Conservation (phyloP, 2,113 vertebrate genomes). For the Motacilla tschutschensis region DNA sequence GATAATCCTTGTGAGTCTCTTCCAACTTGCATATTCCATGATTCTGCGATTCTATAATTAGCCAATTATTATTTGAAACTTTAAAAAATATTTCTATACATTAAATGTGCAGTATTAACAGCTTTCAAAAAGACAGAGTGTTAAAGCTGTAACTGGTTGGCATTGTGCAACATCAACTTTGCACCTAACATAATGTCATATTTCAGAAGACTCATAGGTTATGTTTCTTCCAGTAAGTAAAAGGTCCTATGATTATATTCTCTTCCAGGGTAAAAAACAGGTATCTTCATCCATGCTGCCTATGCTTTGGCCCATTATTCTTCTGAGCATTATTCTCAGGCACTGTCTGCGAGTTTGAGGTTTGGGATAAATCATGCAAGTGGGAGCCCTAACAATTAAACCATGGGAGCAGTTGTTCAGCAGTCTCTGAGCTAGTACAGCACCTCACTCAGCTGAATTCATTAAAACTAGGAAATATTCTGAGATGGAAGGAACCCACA, state of each 20-base stretch:
- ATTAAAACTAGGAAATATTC: not conserved
- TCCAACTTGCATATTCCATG: fast-evolving
- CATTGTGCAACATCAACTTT: not conserved
- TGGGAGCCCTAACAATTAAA: not conserved
- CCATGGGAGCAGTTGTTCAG: not conserved
- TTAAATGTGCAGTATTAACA: not conserved
- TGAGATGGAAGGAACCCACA: not conserved
- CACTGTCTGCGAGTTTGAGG: not conserved
- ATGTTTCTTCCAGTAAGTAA: not conserved
- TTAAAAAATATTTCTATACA: not conserved
- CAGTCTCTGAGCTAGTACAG: not conserved
- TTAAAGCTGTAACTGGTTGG: not conserved
- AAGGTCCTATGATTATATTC: not conserved
- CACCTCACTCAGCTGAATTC: not conserved
- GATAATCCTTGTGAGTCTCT: not conserved
- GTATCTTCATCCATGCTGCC: not conserved
- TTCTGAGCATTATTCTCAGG: not conserved
- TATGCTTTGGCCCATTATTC: not conserved
- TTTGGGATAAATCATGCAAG: not conserved
- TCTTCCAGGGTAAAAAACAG: not conserved
- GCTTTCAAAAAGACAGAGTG: not conserved
- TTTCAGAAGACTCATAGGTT: not conserved
- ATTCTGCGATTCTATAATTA: not conserved
- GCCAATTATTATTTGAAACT: not conserved
- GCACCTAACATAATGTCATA: not conserved